Percentiles rank a stretch among this genome's conserved stretches.
phyloP scores from a whole-genome alignment of 2,888 invertebrate genomes.

The Cotesia congregata region DNA sequence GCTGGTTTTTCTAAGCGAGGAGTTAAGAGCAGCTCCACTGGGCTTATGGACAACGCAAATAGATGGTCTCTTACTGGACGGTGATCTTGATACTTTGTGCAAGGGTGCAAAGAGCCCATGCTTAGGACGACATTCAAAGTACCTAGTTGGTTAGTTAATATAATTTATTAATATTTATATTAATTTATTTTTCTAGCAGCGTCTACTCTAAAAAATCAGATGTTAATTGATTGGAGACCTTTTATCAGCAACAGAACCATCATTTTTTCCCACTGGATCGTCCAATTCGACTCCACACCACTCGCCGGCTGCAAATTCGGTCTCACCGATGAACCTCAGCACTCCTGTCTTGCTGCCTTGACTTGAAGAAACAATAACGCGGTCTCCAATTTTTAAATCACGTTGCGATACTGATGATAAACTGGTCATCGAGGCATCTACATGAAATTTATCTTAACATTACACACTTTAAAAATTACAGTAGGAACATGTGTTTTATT shows the following conservation, averaged over 20 bases:
- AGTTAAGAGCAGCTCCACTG: conserved; percentile 75
- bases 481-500: not conserved
- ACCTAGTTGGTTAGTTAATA: conserved; percentile 74
- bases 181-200: conserved; percentile 13
- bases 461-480: conserved; percentile 1
- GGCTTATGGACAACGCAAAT: conserved; percentile 76
- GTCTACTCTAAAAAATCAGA: conserved; percentile 9
- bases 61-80: conserved; percentile 79
- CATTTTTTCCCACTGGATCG: conserved; percentile 94
- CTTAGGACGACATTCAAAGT: conserved; percentile 92
- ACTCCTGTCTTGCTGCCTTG: conserved; percentile 91
- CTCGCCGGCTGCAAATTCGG: conserved; percentile 92
- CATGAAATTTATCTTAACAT: conserved; percentile 44
- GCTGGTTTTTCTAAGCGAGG: conserved; percentile 76
- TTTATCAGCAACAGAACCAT: conserved; percentile 92
- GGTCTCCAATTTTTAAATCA: conserved; percentile 87
- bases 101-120: conserved; percentile 95
- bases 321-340: conserved; percentile 86
- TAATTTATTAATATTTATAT: not conserved
- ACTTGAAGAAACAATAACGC: conserved; percentile 90
- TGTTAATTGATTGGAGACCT: conserved; percentile 74
- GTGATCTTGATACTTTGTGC: conserved; percentile 90
- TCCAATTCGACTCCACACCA: conserved; percentile 98
- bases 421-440: conserved; percentile 73
- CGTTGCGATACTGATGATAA: conserved; percentile 69